Evolutionary conservation across 2,797 vertebrate genomes (phyloP), one percentile per base, ranked within the genome.

Genomic region (Aldrovandia affinis): DNA sequence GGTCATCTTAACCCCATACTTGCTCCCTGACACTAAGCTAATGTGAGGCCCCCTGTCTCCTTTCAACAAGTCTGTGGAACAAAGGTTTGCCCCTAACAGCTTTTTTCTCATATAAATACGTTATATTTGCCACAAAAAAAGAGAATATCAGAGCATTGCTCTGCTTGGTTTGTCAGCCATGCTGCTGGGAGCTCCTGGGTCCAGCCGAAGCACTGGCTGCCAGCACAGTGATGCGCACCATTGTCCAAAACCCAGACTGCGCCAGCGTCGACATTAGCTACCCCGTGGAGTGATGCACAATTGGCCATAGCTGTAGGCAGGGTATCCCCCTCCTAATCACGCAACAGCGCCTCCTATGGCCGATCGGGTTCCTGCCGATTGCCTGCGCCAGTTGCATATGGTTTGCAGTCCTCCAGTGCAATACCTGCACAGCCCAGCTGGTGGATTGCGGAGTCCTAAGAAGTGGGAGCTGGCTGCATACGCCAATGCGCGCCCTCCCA

Each of bases 11-110:
- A 68, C 6, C 30, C 68, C 63, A 57, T 75, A 36, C 30, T 42
- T 77, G 70, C 47, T 42, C 52, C 22, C 30, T 83, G 81, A 55
- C 65, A 65, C 18, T 77, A 39, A 77, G 50, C 82, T 59, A 57
- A 59, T 83, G 14, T 73, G 22, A 83, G 44, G 30, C 82, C 63
- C 25, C 5, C 25, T 47, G 39, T 63, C 1, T 22, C 22, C 36
- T 73, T 70, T 33, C 47, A 61, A 33, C 15, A n/a, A 30, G 42
- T 57, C 22, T 25, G 15, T 12, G 9, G 28, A 55, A 39, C 30
- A 81, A 44, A 33, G 25, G 20, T n/a, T 47, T 47, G 39, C 73
- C 42, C 42, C 22, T 42, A 0, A 15, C 15, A 14, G 18, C 63
- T 36, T 10, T 68, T 68, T 33, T n/a, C 25, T 47, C 0, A 47